A percentile compares a stretch with the other conserved stretches of the same genome.
phyloP scores from a whole-genome alignment of 92 coral and sea anemone genomes.

The Phenganax subtilis region DNA sequence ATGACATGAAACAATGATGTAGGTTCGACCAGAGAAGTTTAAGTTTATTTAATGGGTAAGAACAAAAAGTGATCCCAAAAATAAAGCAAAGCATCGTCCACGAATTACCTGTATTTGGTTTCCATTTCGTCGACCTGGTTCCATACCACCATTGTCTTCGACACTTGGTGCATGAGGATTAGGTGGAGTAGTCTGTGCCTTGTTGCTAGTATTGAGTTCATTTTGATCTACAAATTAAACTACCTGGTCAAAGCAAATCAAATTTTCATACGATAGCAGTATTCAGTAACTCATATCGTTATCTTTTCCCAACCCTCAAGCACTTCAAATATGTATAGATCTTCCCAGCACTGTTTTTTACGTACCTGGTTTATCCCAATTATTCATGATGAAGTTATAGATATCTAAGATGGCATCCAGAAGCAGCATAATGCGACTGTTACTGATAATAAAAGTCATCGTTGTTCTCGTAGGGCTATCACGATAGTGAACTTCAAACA shows the following conservation, averaged over 20 bases:
- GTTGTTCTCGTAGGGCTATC: slow-evolving; percentile 73
- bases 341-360: slow-evolving; percentile 30
- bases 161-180: background rate
- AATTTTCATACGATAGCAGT: too few relatives aligned
- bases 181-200: background rate
- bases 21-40: too few relatives aligned
- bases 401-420: slow-evolving; percentile 83
- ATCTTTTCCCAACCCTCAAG: too few relatives aligned
- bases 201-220: background rate
- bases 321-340: background rate
- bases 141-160: background rate
- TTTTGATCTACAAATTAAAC: background rate
- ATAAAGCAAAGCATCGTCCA: too few relatives aligned
- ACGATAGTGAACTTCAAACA: slow-evolving; percentile 92
- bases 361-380: slow-evolving; percentile 65
- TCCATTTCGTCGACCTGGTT: background rate
- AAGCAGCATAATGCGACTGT: slow-evolving; percentile 87
- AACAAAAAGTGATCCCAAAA: too few relatives aligned
- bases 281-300: too few relatives aligned
- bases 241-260: background rate
- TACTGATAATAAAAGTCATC: slow-evolving; percentile 78
- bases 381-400: slow-evolving; percentile 91
- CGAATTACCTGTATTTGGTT: slow-evolving; percentile 18
- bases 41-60: too few relatives aligned
- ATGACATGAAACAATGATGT: too few relatives aligned